Evolutionary conservation across 2,113 vertebrate genomes (phyloP).

Genomic region (Eulacestoma nigropectus): DNA sequence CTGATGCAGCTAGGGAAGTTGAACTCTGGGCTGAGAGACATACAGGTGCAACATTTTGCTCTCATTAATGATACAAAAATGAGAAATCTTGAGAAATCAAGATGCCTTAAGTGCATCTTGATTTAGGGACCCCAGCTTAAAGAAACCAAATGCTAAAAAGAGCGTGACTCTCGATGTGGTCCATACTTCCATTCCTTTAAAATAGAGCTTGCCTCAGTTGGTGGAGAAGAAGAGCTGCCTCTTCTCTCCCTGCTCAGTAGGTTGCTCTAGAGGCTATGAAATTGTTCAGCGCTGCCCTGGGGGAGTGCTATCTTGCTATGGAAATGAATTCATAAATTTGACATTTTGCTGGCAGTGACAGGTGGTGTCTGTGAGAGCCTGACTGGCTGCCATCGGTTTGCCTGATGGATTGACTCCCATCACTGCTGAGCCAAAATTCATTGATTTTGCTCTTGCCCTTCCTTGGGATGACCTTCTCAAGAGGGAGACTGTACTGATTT

Average conservation of each 20-base stretch:
- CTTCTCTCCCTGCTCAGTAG: not conserved
- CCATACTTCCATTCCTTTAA: not conserved
- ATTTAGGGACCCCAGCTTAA: not conserved
- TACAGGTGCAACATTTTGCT: not conserved
- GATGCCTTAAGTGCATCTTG: not conserved
- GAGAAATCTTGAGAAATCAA: too few species aligned
- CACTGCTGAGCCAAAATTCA: conserved; percentile 10
- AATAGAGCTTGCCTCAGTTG: not conserved
- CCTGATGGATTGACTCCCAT: conserved; percentile 59
- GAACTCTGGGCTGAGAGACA: not conserved
- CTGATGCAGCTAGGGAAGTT: not conserved
- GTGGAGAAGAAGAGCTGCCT: not conserved
- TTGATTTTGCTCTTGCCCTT: conserved; percentile 32
- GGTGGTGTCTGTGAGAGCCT: conserved; percentile 14
- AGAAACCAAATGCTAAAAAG: not conserved
- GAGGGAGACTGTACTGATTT: not conserved
- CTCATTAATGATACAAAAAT: not conserved
- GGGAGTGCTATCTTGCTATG: conserved; percentile 45
- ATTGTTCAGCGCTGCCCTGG: not conserved
- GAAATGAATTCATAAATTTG: conserved; percentile 65
- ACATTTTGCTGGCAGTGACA: conserved; percentile 46
- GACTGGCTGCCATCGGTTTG: conserved; percentile 24
- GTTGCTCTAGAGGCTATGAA: conserved; percentile 32
- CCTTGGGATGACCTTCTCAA: conserved; percentile 44
- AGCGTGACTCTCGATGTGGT: not conserved